phyloP scores from a whole-genome alignment of 2,888 invertebrate genomes.

The Cryptocheilus praepositus region DNA sequence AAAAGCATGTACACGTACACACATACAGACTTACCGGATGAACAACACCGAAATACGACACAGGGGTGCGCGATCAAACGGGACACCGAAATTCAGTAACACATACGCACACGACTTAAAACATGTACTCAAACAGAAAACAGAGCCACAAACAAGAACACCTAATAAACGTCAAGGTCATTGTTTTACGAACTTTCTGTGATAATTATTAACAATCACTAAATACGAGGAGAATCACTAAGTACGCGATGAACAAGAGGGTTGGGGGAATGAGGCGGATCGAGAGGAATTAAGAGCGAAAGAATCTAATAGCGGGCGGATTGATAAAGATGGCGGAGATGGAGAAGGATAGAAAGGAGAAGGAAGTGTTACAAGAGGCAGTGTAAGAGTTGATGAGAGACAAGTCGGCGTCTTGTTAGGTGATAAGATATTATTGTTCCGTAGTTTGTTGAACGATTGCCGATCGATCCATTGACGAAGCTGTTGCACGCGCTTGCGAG shows the following conservation, averaged over 20 bases:
- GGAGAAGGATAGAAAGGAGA: not conserved
- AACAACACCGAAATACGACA: not conserved
- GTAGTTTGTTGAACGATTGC: conserved; percentile 61
- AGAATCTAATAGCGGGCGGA: not conserved
- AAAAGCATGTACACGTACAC: conserved; percentile 15
- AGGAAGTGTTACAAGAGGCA: not conserved
- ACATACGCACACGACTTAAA: conserved; percentile 3
- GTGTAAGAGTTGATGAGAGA: conserved; percentile 1
- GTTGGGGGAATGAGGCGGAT: not conserved
- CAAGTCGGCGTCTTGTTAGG: conserved; percentile 57
- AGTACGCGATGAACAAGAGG: conserved; percentile 21
- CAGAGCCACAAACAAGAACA: conserved; percentile 24
- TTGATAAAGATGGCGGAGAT: conserved; percentile 16
- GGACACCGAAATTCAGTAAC: not conserved
- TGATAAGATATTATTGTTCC: conserved; percentile 60
- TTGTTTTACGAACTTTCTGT: conserved; percentile 75
- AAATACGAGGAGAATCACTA: conserved; percentile 59
- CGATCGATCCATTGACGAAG: conserved; percentile 56
- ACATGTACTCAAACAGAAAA: not conserved
- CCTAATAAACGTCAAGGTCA: conserved; percentile 61
- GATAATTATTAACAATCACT: conserved; percentile 75
- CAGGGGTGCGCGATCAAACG: not conserved
- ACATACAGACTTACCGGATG: not conserved
- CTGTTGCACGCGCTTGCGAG: conserved; percentile 46
- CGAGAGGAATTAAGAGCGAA: conserved; percentile 16